phyloP scores from a whole-genome alignment of 2,888 invertebrate species.

The Tetragonula carbonaria region DNA sequence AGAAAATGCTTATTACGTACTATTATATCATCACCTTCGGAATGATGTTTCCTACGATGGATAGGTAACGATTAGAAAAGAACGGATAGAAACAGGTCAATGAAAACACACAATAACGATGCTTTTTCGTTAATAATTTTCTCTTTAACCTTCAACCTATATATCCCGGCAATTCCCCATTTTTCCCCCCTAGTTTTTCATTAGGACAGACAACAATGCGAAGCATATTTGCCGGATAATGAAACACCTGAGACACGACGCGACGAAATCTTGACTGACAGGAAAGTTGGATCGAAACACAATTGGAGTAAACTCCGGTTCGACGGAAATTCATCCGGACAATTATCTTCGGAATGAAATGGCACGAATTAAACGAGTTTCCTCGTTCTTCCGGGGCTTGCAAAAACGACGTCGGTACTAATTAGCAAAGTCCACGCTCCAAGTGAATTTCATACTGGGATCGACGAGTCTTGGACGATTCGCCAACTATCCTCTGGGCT shows the following conservation, averaged over 20 bases:
- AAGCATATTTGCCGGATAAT: conserved; percentile 27
- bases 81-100: not conserved
- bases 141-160: not conserved
- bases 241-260: conserved; percentile 9
- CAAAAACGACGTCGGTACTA: conserved; percentile 60
- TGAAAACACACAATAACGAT: conserved; percentile 4
- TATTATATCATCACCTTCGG: not conserved
- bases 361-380: conserved; percentile 60
- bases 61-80: not conserved
- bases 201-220: not conserved
- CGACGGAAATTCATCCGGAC: conserved; percentile 55
- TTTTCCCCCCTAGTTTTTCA: conserved; percentile 11
- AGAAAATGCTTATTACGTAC: not conserved
- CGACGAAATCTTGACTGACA: conserved; percentile 31
- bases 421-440: conserved; percentile 65
- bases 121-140: not conserved
- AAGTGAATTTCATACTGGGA: conserved; percentile 56
- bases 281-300: conserved; percentile 31
- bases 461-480: conserved; percentile 33
- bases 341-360: conserved; percentile 61
- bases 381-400: conserved; percentile 14
- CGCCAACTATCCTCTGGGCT: conserved; percentile 19
- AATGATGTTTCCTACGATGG: not conserved
- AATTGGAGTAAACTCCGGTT: conserved; percentile 42
- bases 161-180: not conserved